These are phyloP conservation scores for Crenichthys baileyi DNA, from an alignment of 2,797 vertebrate genomes.

Conservation along the genomic window DNA sequence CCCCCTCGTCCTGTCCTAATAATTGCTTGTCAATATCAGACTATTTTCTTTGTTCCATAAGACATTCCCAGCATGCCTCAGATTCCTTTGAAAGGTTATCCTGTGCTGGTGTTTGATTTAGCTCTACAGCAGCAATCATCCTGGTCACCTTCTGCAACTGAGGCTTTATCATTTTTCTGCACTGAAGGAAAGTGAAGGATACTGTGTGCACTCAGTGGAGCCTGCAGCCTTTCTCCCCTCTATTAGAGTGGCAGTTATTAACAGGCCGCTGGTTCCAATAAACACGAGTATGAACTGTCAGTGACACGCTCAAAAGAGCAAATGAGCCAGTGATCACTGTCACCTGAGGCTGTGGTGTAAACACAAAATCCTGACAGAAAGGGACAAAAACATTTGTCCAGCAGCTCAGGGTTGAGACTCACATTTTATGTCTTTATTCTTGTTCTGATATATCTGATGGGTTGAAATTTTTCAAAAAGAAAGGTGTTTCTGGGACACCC, in stretches of 20 bases:
- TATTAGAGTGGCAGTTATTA: conserved; percentile 62
- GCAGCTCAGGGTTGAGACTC: conserved; percentile 18
- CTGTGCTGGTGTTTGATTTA: conserved; percentile 56
- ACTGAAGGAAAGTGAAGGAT: conserved; percentile 52
- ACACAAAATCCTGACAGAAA: conserved; percentile 35
- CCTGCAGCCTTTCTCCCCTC: conserved; percentile 49
- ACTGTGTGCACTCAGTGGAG: conserved; percentile 44
- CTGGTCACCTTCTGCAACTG: conserved; percentile 55
- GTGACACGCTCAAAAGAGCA: conserved; percentile 55
- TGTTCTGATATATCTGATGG: conserved; percentile 22
- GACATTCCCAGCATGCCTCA: conserved; percentile 49
- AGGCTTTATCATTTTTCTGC: conserved; percentile 54
- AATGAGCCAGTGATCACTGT: conserved; percentile 55
- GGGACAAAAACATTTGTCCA: conserved; percentile 22
- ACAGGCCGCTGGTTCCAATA: conserved; percentile 55
- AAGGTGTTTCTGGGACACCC: background rate
- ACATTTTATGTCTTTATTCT: conserved; percentile 18
- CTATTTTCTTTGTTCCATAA: conserved; percentile 50
- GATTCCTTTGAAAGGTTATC: conserved; percentile 58
- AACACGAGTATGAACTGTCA: conserved; percentile 52
- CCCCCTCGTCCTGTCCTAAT: conserved; percentile 46
- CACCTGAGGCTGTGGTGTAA: conserved; percentile 49
- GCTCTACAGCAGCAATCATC: conserved; percentile 60
- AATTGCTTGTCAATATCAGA: conserved; percentile 37
- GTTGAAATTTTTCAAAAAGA: too few relatives aligned